phyloP scores from a whole-genome alignment of 1,140 invertebrate species.

The Saxidomus purpurata region DNA sequence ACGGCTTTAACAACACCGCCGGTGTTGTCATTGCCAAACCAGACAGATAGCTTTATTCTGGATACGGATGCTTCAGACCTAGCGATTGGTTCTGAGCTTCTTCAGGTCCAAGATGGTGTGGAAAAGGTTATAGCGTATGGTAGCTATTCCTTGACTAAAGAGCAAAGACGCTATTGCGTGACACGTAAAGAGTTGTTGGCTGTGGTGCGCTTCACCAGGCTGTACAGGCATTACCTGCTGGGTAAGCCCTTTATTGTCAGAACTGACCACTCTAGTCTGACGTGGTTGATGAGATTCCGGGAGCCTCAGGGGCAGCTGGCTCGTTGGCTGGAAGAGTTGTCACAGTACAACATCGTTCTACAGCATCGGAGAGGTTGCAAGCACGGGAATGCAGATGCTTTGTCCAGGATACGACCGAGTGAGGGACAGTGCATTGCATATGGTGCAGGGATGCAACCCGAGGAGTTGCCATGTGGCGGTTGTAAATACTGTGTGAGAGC shows the following conservation, averaged over 20 bases:
- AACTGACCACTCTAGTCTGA: no score
- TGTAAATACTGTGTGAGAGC: not conserved
- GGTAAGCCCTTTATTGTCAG: conserved; percentile 14
- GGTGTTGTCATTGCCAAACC: conserved; percentile 31
- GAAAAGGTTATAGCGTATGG: conserved; percentile 72
- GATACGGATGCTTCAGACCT: conserved; percentile 71
- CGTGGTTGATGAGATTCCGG: no score
- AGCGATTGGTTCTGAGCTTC: conserved; percentile 76
- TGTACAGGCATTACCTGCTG: conserved; percentile 28
- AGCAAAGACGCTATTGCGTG: conserved; percentile 86
- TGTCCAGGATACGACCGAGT: no score
- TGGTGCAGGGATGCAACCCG: no score
- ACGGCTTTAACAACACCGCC: conserved; percentile 38
- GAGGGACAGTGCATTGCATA: no score
- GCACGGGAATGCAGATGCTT: no score
- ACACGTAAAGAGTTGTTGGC: conserved; percentile 32
- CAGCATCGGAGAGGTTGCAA: no score
- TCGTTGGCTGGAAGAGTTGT: no score
- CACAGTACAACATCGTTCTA: no score
- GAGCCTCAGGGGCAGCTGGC: no score
- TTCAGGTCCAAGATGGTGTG: conserved; percentile 70
- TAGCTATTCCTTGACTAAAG: conserved; percentile 59
- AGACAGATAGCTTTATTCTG: conserved; percentile 60
- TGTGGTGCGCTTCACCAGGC: no score
- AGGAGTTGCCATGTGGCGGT: not conserved